Percentiles rank a stretch among this genome's conserved stretches.
phyloP scores from a whole-genome alignment of 2,113 vertebrate species.

The Sphaerodactylus townsendi region DNA sequence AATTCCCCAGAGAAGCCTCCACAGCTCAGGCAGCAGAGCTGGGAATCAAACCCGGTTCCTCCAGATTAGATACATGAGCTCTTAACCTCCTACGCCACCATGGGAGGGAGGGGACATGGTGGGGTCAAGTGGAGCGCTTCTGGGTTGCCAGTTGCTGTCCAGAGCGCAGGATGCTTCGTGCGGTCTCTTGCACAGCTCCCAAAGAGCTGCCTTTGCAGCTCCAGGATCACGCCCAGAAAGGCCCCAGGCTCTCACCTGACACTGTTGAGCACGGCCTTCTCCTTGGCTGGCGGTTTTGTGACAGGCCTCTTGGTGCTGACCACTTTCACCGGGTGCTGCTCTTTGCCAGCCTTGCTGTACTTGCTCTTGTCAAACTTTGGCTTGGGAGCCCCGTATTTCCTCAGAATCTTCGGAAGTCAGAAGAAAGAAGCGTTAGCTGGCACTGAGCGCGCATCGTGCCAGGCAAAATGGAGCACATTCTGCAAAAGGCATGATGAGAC shows the following conservation, averaged over 20 bases:
- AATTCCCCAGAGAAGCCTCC: no score
- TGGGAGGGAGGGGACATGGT: no score
- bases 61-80: no score
- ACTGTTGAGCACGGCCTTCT: conserved; percentile 91
- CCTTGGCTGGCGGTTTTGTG: conserved; percentile 91
- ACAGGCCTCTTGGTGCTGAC: conserved; percentile 95
- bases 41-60: no score
- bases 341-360: conserved; percentile 92
- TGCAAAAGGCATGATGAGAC: not conserved
- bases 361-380: conserved; percentile 94
- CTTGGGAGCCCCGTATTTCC: conserved; percentile 90
- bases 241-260: conserved; percentile 80
- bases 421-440: not conserved
- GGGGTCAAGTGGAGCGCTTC: no score
- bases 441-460: rapidly evolving
- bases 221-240: not conserved
- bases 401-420: conserved; percentile 82
- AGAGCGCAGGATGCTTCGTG: no score
- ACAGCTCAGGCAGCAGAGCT: no score
- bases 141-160: no score
- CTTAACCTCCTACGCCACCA: no score
- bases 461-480: rapidly evolving
- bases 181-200: no score
- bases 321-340: conserved; percentile 94
- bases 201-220: no score